Percentiles rank a stretch among this genome's conserved stretches.
These are phyloP conservation scores for Sylvia atricapilla DNA, from an alignment of 2,113 vertebrate genomes.

Conservation along the genomic window DNA sequence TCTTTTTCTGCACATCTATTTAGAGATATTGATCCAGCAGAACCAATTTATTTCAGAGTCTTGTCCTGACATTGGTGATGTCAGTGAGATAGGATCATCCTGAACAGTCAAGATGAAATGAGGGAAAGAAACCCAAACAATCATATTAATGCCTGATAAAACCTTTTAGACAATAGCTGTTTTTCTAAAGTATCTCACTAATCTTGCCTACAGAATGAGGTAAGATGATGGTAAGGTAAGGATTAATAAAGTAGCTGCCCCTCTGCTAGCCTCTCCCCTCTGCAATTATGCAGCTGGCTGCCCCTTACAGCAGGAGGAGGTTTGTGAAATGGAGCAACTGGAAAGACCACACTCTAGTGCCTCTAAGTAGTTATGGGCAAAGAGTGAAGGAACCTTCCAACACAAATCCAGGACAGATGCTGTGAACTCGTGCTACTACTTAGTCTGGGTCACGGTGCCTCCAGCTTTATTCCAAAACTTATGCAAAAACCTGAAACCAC, in stretches of 20 bases:
- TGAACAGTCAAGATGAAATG: not conserved
- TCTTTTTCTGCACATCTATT: not conserved
- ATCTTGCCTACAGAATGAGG: not conserved
- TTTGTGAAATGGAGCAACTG: not conserved
- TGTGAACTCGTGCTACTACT: not conserved
- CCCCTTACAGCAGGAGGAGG: not conserved
- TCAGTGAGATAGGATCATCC: not conserved
- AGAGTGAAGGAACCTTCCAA: slow-evolving; percentile 3
- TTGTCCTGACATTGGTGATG: not conserved
- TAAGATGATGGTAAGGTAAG: not conserved
- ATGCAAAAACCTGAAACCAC: slow-evolving; percentile 46
- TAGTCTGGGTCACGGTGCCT: not conserved
- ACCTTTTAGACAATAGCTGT: not conserved
- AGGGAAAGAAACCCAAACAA: not conserved
- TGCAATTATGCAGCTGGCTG: not conserved
- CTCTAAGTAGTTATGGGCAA: not conserved
- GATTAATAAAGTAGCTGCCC: not conserved
- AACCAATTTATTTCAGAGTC: not conserved
- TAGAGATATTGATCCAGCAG: not conserved
- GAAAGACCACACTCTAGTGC: not conserved
- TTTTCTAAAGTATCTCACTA: not conserved
- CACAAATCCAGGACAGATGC: slow-evolving; percentile 33
- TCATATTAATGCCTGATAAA: not conserved
- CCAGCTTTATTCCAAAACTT: slow-evolving; percentile 49
- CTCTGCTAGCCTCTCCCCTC: not conserved